A percentile compares a stretch with the other conserved stretches of the same genome.
These are phyloP conservation scores for Exephanes ischioxanthus DNA, from an alignment of 2,888 invertebrate species.

Conservation along the genomic window DNA sequence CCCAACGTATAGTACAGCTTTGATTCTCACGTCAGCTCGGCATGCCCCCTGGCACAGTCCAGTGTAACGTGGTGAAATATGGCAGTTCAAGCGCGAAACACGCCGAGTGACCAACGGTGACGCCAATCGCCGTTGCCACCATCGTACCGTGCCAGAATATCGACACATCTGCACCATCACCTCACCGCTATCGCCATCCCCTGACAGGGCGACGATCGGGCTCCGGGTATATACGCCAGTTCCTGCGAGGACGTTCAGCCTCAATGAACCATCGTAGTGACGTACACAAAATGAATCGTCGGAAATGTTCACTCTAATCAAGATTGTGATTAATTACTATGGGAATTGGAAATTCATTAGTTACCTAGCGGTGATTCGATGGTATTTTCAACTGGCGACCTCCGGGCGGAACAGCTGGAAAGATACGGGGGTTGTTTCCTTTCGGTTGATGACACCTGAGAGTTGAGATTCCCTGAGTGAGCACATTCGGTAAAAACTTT, in stretches of 20 bases:
- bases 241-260: slow-evolving; percentile 19
- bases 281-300: slow-evolving; percentile 20
- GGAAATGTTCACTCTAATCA: slow-evolving; percentile 9
- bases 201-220: slow-evolving; percentile 24
- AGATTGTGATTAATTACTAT: slow-evolving; percentile 16
- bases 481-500: not conserved
- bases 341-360: slow-evolving; percentile 28
- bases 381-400: not conserved
- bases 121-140: slow-evolving; percentile 43
- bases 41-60: slow-evolving; percentile 54
- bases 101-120: slow-evolving; percentile 47
- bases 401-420: not conserved
- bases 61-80: slow-evolving; percentile 57
- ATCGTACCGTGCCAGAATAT: slow-evolving; percentile 48
- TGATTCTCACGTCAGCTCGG: slow-evolving; percentile 52
- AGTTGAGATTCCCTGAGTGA: not conserved
- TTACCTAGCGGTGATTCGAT: not conserved
- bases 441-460: not conserved
- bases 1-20: slow-evolving; percentile 42
- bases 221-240: slow-evolving; percentile 9
- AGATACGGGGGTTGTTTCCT: not conserved
- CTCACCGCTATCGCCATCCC: slow-evolving; percentile 29
- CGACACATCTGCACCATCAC: slow-evolving; percentile 51
- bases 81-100: slow-evolving; percentile 59
- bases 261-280: slow-evolving; percentile 1